A percentile compares a stretch with the other conserved stretches of the same genome.
Conservation (phyloP, 2,888 invertebrate species). For the Mantis religiosa region DNA sequence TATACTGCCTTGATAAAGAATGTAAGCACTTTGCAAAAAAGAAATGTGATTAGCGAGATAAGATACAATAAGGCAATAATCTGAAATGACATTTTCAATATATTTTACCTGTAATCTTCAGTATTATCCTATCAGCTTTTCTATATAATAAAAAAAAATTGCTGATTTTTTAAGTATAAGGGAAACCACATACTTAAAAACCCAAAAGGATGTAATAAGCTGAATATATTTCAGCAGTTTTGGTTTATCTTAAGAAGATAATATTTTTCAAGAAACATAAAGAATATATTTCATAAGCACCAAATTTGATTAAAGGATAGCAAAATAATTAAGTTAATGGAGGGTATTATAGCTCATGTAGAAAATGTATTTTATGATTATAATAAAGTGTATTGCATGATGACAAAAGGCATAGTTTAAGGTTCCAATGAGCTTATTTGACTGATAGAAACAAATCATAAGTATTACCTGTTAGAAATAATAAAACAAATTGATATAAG, state of each 20-base stretch:
- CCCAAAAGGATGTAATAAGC: neutral
- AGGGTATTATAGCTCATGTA: neutral
- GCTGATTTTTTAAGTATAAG: neutral
- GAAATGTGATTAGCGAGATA: neutral
- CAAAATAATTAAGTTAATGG: neutral
- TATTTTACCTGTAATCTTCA: neutral
- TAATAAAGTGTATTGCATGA: neutral
- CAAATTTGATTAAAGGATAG: neutral
- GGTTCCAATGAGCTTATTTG: neutral
- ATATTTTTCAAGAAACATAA: neutral
- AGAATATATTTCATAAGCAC: neutral
- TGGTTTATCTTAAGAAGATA: neutral
- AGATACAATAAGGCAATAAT: neutral
- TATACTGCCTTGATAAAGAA: neutral
- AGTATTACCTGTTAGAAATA: no score
- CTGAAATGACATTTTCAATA: no score
- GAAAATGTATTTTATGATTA: neutral
- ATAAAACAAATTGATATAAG: no score
- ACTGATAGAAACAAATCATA: neutral
- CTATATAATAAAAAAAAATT: neutral
- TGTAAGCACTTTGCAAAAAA: neutral
- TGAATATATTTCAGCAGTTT: neutral
- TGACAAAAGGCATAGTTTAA: neutral
- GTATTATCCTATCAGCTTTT: neutral
- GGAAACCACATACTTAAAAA: neutral